Base-by-base conservation (phyloP, 2,888 invertebrate genomes). In the Acrobasis repandana region DNA sequence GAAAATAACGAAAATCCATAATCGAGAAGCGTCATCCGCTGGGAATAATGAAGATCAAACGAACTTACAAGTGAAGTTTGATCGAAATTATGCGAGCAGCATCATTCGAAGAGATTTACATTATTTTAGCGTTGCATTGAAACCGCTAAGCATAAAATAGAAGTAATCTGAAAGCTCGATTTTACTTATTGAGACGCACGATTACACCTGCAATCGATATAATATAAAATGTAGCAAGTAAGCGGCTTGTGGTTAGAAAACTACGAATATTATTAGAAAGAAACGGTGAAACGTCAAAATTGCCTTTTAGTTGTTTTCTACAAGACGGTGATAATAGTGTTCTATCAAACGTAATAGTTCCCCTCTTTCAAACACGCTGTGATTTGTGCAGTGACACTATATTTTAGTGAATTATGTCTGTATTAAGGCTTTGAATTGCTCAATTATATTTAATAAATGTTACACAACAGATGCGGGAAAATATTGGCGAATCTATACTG, bases 231-330 rank as follows among this genome's bases (percentile, higher is more conserved):
- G 67, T 74, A 68, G 69, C 70, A 73, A 65, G 65, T 68, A 67
- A 73, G 65, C 67, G 65, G 69, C 74, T 72, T 75, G 81, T 71
- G 79, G 80, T 83, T 81, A 80, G 79, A 83, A 81, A 83, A 74
- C 72, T 68, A 72, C 69, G 71, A 68, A 68, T 58, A 67, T 68
- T 64, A 69, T 72, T 73, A 74, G 68, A 72, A 70, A 75, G 71
- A 73, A 77, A 77, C 72, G 68, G 71, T 67, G 66, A 67, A 68
- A 66, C 66, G 61, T 63, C 61, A 64, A 64, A 68, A 67, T 71
- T 59, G 62, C 63, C 61, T 67, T 63, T 57, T 48, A 65, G 60
- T 68, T 64, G 65, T 67, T 67, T 65, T 67, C 62, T 56, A 43
- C 43, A 38, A 38, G 14, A 20, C 56, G 59, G 56, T 58, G 48